Conservation (phyloP, 2,797 vertebrate species). For the Echeneis naucrates region DNA sequence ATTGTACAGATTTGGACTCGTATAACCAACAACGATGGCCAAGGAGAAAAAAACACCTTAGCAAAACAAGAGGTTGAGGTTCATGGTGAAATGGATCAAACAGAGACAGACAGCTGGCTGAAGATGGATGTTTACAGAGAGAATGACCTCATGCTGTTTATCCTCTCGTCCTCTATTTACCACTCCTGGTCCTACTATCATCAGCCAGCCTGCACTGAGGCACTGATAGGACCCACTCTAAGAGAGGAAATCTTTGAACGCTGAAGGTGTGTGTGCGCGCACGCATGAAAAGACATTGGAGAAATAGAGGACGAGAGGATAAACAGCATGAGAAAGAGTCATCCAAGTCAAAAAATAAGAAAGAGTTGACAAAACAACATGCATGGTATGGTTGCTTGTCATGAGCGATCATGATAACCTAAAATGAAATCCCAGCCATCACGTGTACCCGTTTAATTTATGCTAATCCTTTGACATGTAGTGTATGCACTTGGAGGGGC, state of each 20-base stretch:
- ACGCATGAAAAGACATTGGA: not conserved
- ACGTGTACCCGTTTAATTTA: constrained; percentile 58
- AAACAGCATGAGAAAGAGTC: too few species aligned
- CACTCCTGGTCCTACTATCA: constrained; percentile 27
- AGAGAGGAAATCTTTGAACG: constrained; percentile 27
- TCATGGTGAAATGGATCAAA: constrained; percentile 28
- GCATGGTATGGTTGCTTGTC: not conserved
- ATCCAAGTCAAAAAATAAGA: constrained; percentile 4
- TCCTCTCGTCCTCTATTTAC: constrained; percentile 39
- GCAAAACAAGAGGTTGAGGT: constrained; percentile 4
- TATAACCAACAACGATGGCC: constrained; percentile 8
- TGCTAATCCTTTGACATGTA: constrained; percentile 56
- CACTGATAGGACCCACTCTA: constrained; percentile 17
- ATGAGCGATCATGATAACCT: constrained; percentile 23
- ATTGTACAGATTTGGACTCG: constrained; percentile 17
- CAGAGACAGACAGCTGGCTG: constrained; percentile 54
- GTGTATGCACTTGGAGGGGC: constrained; percentile 35
- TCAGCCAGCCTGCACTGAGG: constrained; percentile 19
- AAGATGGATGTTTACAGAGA: constrained; percentile 59
- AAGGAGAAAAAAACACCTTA: not conserved
- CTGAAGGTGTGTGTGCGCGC: constrained; percentile 5
- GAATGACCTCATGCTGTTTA: constrained; percentile 43
- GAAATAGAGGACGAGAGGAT: not conserved
- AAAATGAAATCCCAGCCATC: constrained; percentile 41
- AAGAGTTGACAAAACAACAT: constrained; percentile 1